Evolutionary conservation across 2,797 vertebrate species (phyloP), one percentile per base, ranked within the genome.

Genomic region (Hybognathus amarus): DNA sequence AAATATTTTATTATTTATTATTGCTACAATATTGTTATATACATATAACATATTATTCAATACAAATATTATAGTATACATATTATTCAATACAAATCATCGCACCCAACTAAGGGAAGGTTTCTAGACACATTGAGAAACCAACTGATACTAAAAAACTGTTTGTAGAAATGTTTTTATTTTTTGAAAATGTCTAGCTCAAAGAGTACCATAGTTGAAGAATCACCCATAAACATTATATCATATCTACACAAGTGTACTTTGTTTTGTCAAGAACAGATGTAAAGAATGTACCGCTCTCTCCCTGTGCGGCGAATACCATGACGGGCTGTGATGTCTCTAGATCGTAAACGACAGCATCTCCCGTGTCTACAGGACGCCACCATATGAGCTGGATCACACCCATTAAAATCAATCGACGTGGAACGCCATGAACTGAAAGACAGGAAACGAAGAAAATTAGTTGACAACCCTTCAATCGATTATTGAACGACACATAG

Each of bases 311-410:
- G 75, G 95, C 95, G 89, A 99, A 94, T 90, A 97, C 96, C 91
- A 97, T 90, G 84, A 97, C 87, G 38, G 95, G 93, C 91, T 99
- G 97, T 70, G 96, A 97, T 1, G 97, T 99, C 94, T 99, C 97
- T 93, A 99, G 94, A 93, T 99, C 97, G 85, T 98, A 99, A 82
- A 99, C 94, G 88, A 97, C 94, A 79, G 97, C 95, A 71, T 94
- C 96, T 83, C 98, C 97, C 33, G 92, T 95, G 92, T 94, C n/a
- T 96, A 89, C 97, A 99, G 73, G 98, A 97, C 42, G 95, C 94
- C 89, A 98, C 97, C 95, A 98, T 97, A 91, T 98, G 97, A 90
- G 97, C 97, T 86, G 97, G 97, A 89, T 99, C 98, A 90, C 97
- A 99, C 50, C 97, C 97, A 89, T 97, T 97, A 77, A 99, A 99